A percentile compares a stretch with the other conserved stretches of the same genome.
These are phyloP conservation scores for Philonicus albiceps DNA, from an alignment of 2,888 invertebrate genomes.

Conservation along the genomic window DNA sequence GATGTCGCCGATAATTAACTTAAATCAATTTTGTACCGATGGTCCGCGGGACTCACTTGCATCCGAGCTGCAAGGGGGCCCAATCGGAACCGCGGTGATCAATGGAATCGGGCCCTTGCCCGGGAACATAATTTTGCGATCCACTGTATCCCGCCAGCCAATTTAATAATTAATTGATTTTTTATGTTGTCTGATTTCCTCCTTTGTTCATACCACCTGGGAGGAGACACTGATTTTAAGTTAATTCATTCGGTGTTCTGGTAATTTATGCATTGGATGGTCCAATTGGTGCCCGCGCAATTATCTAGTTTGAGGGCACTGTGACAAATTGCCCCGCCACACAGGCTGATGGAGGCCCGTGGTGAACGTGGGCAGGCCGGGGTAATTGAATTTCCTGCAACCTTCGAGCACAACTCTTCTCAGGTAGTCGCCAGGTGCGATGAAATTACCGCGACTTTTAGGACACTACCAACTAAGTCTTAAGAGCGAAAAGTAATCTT, in stretches of 20 bases:
- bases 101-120: not conserved
- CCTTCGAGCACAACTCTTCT: no score
- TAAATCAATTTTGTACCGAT: slow-evolving; percentile 20
- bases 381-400: not conserved
- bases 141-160: not conserved
- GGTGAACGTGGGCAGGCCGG: not conserved
- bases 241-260: slow-evolving; percentile 26
- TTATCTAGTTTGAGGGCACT: not conserved
- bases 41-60: not conserved
- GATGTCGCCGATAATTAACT: slow-evolving; percentile 37
- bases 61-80: not conserved
- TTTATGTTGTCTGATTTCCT: slow-evolving; percentile 7
- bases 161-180: slow-evolving; percentile 23
- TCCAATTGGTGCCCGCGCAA: not conserved
- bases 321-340: slow-evolving; percentile 29
- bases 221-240: not conserved
- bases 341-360: not conserved
- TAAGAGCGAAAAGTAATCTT: not conserved
- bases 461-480: not conserved
- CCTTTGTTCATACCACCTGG: not conserved
- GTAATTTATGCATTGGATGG: slow-evolving; percentile 20
- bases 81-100: not conserved
- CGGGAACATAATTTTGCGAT: not conserved
- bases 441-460: not conserved
- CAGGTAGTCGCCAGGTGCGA: not conserved